Conservation (phyloP, 2,888 invertebrate genomes). For the Hesperia comma region DNA sequence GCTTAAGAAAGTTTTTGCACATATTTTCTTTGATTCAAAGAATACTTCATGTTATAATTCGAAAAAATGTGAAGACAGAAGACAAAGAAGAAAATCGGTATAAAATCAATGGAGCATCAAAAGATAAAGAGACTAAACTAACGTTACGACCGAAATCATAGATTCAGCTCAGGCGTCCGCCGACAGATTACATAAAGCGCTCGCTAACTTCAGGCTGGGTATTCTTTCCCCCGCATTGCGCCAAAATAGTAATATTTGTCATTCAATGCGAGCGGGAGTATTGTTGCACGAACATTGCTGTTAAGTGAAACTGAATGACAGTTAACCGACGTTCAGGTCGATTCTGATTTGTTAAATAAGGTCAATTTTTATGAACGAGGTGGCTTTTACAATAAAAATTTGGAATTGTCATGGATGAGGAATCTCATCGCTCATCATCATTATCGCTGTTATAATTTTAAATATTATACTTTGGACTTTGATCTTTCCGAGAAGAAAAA, state of each 20-base stretch:
- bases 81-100: background rate
- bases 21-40: too few species aligned
- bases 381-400: too few species aligned
- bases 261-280: slow-evolving; percentile 6
- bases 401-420: too few species aligned
- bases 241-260: slow-evolving; percentile 29
- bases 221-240: slow-evolving; percentile 35
- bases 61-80: background rate
- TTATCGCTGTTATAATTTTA: too few species aligned
- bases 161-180: slow-evolving; percentile 27
- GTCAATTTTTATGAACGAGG: background rate
- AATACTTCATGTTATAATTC: too few species aligned
- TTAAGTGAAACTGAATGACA: slow-evolving; percentile 17
- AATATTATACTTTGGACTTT: too few species aligned
- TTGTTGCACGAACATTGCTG: slow-evolving; percentile 13
- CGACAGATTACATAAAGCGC: slow-evolving; percentile 29
- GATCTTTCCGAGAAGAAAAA: too few species aligned
- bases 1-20: too few species aligned
- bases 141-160: slow-evolving; percentile 31
- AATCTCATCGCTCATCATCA: too few species aligned
- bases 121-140: slow-evolving; percentile 16
- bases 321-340: background rate
- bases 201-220: slow-evolving; percentile 13
- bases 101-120: background rate
- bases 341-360: background rate